Evolutionary conservation across 2,888 invertebrate species (phyloP).

Genomic region (Plusia festucae): DNA sequence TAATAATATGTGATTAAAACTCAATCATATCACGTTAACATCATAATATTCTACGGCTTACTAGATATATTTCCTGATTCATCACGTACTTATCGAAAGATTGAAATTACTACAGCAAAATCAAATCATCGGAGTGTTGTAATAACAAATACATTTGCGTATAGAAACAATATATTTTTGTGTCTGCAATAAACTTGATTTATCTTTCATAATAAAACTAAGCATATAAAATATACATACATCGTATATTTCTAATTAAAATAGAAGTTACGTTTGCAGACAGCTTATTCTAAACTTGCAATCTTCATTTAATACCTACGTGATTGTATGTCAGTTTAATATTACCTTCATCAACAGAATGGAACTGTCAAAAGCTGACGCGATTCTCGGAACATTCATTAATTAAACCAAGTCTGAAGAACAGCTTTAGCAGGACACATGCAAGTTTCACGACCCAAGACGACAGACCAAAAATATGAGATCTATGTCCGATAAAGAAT

Average conservation of each 20-base stretch:
- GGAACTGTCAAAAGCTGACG: conserved; percentile 63
- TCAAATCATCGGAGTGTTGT: conserved; percentile 31
- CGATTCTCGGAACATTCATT: conserved; percentile 52
- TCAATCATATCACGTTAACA: conserved; percentile 50
- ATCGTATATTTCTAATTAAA: conserved; percentile 8
- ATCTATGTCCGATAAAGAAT: conserved; percentile 49
- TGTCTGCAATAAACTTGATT: conserved; percentile 7
- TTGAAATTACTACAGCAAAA: conserved; percentile 46
- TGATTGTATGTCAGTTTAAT: conserved; percentile 61
- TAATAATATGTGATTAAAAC: conserved; percentile 39
- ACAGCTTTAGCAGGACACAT: conserved; percentile 40
- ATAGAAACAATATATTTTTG: conserved; percentile 15
- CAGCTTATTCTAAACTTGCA: conserved; percentile 32
- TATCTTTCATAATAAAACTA: conserved; percentile 33
- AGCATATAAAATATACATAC: too few species aligned
- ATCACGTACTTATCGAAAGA: conserved; percentile 61
- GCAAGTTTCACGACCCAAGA: conserved; percentile 44
- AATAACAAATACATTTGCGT: conserved; percentile 31
- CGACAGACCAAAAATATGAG: conserved; percentile 35
- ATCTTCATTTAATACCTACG: conserved; percentile 41
- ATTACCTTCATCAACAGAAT: conserved; percentile 68
- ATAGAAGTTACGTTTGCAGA: conserved; percentile 13
- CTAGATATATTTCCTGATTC: conserved; percentile 54
- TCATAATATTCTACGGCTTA: conserved; percentile 34
- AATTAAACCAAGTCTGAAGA: conserved; percentile 37